Base-by-base conservation (phyloP, 2,888 invertebrate genomes). In the Ophioninae sp. region DNA sequence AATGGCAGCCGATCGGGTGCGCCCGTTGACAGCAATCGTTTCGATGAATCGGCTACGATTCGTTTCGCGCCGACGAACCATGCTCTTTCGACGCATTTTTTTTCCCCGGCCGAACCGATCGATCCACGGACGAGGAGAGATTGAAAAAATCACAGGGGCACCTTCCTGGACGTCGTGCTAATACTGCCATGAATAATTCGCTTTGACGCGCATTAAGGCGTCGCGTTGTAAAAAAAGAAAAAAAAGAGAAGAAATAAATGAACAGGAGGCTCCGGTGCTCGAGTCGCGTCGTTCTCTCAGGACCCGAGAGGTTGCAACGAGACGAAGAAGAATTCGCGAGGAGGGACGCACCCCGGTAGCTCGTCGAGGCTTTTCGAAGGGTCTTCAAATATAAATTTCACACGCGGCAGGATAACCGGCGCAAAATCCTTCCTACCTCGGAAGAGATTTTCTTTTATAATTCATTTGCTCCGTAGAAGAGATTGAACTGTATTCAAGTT, bases 191-290 rank as follows among this genome's bases (percentile, higher is more conserved):
- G 75, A 79, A 30, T 79, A 83, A 83, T 83, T 65, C 37, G 72
- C 72, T 79, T 72, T 83, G 51, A 67, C 61, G 79, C 76, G 71
- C 82, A 79, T 71, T 71, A 75, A 79, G 74, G 78, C 82, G 59
- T 82, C 74, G 65, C 58, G 63, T 61, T 69, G 37, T 64, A 64
- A 44, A 71, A 65, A 64, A 65, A 30, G 63, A n/a, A 73, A 10
- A 30, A n/a, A 41, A 74, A 13, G 22, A 63, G 44, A 67, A n/a
- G n/a, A 37, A 63, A 58, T 22, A 67, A 65, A 61, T 6, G 39
- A 41, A 7, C 39, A n/a, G n/a, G n/a, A n/a, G n/a, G n/a, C n/a
- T n/a, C n/a, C n/a, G n/a, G n/a, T n/a, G n/a, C n/a, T n/a, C 10
- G 17, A 9, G 13, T 23, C n/a, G 37, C 58, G 41, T 58, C 17